Percentiles rank a stretch among this genome's conserved stretches.
phyloP scores from a whole-genome alignment of 2,113 vertebrate genomes.

The Ctenomys sociabilis region DNA sequence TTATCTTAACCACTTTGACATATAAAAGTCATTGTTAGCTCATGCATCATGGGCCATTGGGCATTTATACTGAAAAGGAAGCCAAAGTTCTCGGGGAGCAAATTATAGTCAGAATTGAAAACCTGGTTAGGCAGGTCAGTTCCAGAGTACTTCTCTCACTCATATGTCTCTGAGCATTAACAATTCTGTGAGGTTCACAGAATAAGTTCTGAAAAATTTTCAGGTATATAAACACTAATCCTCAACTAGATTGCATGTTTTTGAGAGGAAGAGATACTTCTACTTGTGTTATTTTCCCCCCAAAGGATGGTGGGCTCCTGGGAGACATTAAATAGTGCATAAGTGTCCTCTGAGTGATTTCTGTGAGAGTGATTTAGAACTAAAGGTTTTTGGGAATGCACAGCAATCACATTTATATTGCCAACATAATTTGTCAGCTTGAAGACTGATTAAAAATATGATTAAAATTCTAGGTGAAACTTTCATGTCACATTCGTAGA shows the following conservation, averaged over 20 bases:
- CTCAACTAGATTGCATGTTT: not conserved
- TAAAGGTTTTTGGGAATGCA: slow-evolving; percentile 23
- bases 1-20: not conserved
- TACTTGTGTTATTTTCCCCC: not conserved
- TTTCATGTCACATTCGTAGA: slow-evolving; percentile 78
- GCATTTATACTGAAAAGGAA: slow-evolving; percentile 32
- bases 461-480: slow-evolving; percentile 76
- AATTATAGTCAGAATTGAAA: not conserved
- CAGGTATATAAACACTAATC: not conserved
- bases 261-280: not conserved
- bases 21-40: not conserved
- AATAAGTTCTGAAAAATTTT: slow-evolving; percentile 6
- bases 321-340: not conserved
- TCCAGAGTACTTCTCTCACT: not conserved
- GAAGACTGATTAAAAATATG: slow-evolving; percentile 75
- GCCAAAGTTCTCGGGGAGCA: not conserved
- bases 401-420: slow-evolving; percentile 44
- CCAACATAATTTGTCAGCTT: slow-evolving; percentile 60
- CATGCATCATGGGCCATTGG: not conserved
- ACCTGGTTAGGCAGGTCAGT: not conserved
- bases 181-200: not conserved
- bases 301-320: not conserved
- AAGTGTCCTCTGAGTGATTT: slow-evolving; percentile 5
- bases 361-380: slow-evolving; percentile 32
- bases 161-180: not conserved